Base-by-base conservation (phyloP, 2,888 invertebrate species). In the Thelaira solivaga region DNA sequence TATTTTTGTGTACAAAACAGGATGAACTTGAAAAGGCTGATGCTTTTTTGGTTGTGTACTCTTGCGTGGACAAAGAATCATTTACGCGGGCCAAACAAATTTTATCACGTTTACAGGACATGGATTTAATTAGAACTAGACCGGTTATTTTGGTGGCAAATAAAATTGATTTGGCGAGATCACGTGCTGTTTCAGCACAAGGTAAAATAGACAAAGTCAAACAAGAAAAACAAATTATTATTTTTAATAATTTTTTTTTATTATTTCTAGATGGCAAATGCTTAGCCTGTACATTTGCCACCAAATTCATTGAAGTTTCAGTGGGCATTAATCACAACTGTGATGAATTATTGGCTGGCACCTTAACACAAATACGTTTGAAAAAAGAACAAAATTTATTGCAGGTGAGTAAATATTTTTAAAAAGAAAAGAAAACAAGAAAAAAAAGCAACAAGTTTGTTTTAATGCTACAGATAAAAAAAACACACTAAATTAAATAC, bases 271-370 rank as follows among this genome's bases (percentile, higher is more conserved):
- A 98, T 90, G 98, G 97, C 62, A 96, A 96, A 88, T 95, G 96
- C 85, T 91, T 97, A 81, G 97, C 97, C 6, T 96, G 96, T 88
- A 95, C 95, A 2, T 96, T 95, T 89, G 94, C 96, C 82, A 94
- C 96, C 67, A 98, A 98, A 89, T 97, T 96, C 91, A 95, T 97
- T 82, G 98, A 98, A 90, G 95, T 97, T 16, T 98, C 98, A 0
- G 97, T 97, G 11, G 98, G 97, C 11, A 96, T 98, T 85, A 98
- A 97, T 90, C 97, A 98, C 91, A 97, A 97, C 88, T 96, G 98
- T 26, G 98, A 98, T 90, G 97, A 98, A 85, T 92, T 98, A 0
- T 91, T 98, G 45, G 97, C 97, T 22, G 98, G 98, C 0, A 94
- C 97, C 71, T 92, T 98, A 78, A 96, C 94, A 83, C 97, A 97